Evolutionary conservation across 2,888 invertebrate genomes (phyloP), one percentile per base, ranked within the genome.

Genomic region (Dorcus hopei): DNA sequence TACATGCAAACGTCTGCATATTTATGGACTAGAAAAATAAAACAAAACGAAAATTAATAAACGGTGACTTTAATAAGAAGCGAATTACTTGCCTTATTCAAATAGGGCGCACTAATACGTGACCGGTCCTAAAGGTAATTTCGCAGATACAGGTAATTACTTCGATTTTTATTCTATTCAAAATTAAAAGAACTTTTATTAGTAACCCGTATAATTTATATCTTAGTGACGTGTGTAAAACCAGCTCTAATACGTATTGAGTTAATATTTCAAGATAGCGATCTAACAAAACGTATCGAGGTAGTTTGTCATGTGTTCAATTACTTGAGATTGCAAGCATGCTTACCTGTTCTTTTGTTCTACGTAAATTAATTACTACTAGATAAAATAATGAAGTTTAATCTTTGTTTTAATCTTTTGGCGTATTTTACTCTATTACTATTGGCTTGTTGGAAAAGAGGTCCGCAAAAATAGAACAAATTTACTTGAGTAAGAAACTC

Each of bases 181-280:
- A 2, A 33, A 33, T 33, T 33, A 56, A 49, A 47, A 9, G 50
- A 50, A 57, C 41, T 52, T 43, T 51, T 52, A 51, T 50, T 47
- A 39, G 47, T 33, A 45, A 47, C 41, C 38, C 41, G 9, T 50
- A 49, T 59, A 59, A 62, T 59, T 62, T 57, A 61, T 60, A 59
- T 53, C 42, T 51, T 33, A 49, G 41, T 58, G 61, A 63, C 58
- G 58, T 60, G 53, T 62, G 51, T 42, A 53, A 53, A 56, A 49
- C 50, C 41, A 33, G 19, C n/a, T 54, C 58, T 57, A 54, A 58
- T 54, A 59, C 45, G 57, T 57, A 63, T 59, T 61, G 61, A 61
- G 63, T 63, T 63, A 61, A 63, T 63, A 63, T 63, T 63, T 63
- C 63, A 63, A 63, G 63, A 63, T 63, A 59, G 33, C 38, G 51